Evolutionary conservation across 1,140 invertebrate species (phyloP), one percentile per base, ranked within the genome.

Genomic region (Battus philenor): DNA sequence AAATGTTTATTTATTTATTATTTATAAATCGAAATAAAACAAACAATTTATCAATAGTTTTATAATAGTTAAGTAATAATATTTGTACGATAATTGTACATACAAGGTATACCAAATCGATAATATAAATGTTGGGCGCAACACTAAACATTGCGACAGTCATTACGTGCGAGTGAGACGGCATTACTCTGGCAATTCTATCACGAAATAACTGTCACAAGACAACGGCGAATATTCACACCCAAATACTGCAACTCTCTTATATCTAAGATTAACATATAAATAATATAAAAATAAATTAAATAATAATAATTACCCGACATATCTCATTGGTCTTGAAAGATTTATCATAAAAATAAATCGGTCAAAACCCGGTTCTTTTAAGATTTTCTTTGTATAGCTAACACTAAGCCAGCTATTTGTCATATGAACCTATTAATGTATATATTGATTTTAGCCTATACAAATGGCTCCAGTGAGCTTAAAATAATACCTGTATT

Each of bases 381-480:
- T 30, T 30, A 9, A 11, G 6, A 11, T 30, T 30, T 6, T 30
- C 10, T 30, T n/a, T n/a, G n/a, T n/a, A n/a, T n/a, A n/a, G n/a
- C n/a, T n/a, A n/a, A n/a, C n/a, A n/a, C n/a, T n/a, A n/a, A n/a
- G n/a, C n/a, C n/a, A n/a, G n/a, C n/a, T n/a, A n/a, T n/a, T n/a
- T n/a, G n/a, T n/a, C n/a, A n/a, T n/a, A n/a, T n/a, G n/a, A n/a
- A n/a, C n/a, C n/a, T n/a, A n/a, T n/a, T n/a, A n/a, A n/a, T n/a
- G n/a, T n/a, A 5, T 30, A 9, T 30, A 30, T 30, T 30, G 20
- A 27, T 41, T 29, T 41, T 27, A 41, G 38, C 38, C 38, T 41
- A 41, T 27, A 17, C n/a, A 26, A 41, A 41, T 41, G 38, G 38
- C 38, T 41, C 38, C 38, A 41, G 38, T 41, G 38, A 41, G 38